Conservation (phyloP, 2,113 vertebrate species). For the Glareola pratincola region DNA sequence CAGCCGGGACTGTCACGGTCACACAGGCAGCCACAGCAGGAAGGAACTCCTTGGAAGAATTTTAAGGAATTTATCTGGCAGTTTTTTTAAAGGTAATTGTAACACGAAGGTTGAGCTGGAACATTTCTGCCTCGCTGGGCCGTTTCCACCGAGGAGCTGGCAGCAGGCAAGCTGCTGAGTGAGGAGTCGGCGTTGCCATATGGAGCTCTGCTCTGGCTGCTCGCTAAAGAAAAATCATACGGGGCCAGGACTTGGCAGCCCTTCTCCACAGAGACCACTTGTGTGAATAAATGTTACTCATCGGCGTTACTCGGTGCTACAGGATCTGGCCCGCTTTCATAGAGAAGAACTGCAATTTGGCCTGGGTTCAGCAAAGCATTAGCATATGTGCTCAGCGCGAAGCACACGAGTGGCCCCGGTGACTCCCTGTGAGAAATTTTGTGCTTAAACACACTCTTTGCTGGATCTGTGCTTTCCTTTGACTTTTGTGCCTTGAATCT, state of each 20-base stretch:
- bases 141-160: neutral
- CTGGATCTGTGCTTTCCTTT: neutral
- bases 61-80: constrained; percentile 15
- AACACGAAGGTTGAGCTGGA: neutral
- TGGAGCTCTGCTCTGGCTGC: constrained; percentile 50
- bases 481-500: neutral
- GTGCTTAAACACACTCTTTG: neutral
- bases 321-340: neutral
- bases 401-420: neutral
- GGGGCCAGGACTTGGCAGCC: constrained; percentile 51
- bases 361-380: neutral
- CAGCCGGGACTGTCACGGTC: rapidly evolving
- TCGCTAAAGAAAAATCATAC: neutral
- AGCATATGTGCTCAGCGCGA: neutral
- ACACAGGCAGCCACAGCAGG: neutral
- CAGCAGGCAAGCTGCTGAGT: constrained; percentile 53
- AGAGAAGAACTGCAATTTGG: neutral
- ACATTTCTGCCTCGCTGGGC: neutral
- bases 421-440: neutral
- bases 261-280: neutral
- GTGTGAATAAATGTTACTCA: constrained; percentile 17
- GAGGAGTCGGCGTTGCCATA: constrained; percentile 43
- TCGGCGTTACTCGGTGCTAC: neutral
- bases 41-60: neutral
- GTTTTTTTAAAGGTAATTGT: constrained; percentile 9